Evolutionary conservation across 2,113 vertebrate species (phyloP).

Genomic region (Cisticola juncidis): DNA sequence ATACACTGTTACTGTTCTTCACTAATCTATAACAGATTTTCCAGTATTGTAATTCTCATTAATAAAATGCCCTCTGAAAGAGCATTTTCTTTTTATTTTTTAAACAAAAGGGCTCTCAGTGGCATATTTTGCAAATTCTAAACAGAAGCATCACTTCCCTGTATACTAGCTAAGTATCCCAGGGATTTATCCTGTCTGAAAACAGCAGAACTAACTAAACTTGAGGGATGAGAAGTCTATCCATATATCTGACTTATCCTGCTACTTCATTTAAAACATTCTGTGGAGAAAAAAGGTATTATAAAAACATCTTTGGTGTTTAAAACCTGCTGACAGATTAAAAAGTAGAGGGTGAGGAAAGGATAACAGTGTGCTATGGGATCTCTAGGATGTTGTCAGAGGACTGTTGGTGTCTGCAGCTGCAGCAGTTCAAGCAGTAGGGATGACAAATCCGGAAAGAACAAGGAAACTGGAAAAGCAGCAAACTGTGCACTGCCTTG

Average conservation of each 20-base stretch:
- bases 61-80: constrained; percentile 28
- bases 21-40: constrained; percentile 33
- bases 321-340: neutral
- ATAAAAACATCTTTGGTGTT: neutral
- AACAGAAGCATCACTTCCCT: constrained; percentile 22
- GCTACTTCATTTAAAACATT: neutral
- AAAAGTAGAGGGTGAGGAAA: neutral
- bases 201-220: neutral
- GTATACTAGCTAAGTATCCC: neutral
- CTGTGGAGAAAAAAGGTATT: neutral
- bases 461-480: neutral
- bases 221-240: neutral
- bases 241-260: neutral
- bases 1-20: neutral
- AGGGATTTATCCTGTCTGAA: constrained; percentile 13
- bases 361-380: neutral
- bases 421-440: neutral
- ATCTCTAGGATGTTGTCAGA: neutral
- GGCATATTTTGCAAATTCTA: constrained; percentile 19
- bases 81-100: neutral
- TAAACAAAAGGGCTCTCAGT: neutral
- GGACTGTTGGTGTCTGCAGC: neutral
- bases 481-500: neutral
- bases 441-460: neutral
- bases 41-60: constrained; percentile 22